Evolutionary conservation across 2,797 vertebrate species (phyloP).

Genomic region (Clamator glandarius): DNA sequence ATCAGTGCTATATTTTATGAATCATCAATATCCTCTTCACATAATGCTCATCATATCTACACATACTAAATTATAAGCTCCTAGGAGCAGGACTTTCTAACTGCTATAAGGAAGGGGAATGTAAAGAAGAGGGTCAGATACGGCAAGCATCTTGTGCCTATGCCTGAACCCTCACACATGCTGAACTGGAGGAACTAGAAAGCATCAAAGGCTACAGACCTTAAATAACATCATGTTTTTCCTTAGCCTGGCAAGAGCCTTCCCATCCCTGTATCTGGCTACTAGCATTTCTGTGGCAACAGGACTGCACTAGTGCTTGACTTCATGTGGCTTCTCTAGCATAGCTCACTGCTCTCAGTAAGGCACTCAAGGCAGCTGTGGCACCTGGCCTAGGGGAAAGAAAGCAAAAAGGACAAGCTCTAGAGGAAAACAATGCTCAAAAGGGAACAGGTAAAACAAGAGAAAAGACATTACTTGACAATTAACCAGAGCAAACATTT

Average conservation of each 20-base stretch:
- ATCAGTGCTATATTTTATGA: neutral
- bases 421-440: neutral
- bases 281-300: neutral
- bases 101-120: neutral
- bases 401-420: neutral
- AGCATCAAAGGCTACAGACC: neutral
- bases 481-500: neutral
- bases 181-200: neutral
- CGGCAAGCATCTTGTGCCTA: neutral
- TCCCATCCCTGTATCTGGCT: neutral
- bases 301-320: neutral
- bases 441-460: too few relatives aligned
- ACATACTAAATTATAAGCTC: neutral
- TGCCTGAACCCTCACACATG: neutral
- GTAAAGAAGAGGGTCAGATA: neutral
- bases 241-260: neutral
- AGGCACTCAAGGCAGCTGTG: neutral
- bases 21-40: neutral
- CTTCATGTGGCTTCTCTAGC: neutral
- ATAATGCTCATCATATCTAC: neutral
- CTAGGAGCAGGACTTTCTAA: neutral
- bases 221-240: slow-evolving; percentile 13
- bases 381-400: neutral
- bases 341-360: neutral
- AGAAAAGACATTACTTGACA: neutral